Percentiles rank a stretch among this genome's conserved stretches.
phyloP scores from a whole-genome alignment of 2,113 vertebrate species.

The Aramus guarauna region DNA sequence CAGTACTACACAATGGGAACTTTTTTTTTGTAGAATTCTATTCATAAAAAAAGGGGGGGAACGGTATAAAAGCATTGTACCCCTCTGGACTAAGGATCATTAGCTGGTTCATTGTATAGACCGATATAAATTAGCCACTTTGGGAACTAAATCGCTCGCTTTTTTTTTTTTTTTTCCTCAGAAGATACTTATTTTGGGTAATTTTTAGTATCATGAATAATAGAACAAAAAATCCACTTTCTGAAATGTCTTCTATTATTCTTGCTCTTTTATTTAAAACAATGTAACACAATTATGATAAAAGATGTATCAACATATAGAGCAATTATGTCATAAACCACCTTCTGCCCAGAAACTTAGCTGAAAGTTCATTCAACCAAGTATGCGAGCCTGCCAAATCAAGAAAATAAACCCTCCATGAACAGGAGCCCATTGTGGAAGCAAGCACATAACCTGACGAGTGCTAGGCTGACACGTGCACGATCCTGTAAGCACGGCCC shows the following conservation, averaged over 20 bases:
- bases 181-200: constrained; percentile 71
- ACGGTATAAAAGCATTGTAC: constrained; percentile 64
- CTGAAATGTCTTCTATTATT: constrained; percentile 71
- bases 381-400: constrained; percentile 52
- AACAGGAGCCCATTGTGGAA: constrained; percentile 1
- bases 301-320: constrained; percentile 75
- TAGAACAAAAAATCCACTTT: constrained; percentile 66
- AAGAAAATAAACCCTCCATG: constrained; percentile 60
- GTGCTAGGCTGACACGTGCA: not conserved
- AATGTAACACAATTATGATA: constrained; percentile 73
- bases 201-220: constrained; percentile 73
- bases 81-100: constrained; percentile 63
- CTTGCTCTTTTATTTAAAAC: constrained; percentile 77
- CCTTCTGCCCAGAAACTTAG: constrained; percentile 69
- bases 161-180: not conserved
- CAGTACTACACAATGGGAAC: constrained; percentile 76
- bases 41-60: constrained; percentile 63
- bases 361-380: constrained; percentile 73
- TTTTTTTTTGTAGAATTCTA: constrained; percentile 71
- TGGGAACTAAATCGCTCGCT: constrained; percentile 43
- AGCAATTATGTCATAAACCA: constrained; percentile 75
- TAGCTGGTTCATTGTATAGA: constrained; percentile 69
- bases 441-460: not conserved
- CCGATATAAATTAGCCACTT: constrained; percentile 73
- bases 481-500: not conserved